Evolutionary conservation across 1,140 invertebrate genomes (phyloP).

Genomic region (Orius laevigatus): DNA sequence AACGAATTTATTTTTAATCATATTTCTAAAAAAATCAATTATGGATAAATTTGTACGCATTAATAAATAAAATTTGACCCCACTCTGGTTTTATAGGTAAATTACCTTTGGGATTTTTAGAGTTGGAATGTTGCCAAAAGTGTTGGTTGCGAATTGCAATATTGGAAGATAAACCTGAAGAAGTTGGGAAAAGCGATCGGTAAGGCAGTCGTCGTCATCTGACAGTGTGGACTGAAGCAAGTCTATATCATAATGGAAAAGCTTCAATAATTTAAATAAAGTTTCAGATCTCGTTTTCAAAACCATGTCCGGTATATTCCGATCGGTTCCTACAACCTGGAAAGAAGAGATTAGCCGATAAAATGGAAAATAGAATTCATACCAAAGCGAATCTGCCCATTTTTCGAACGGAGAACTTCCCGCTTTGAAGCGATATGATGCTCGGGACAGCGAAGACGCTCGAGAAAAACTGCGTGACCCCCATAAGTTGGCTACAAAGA

Average conservation of each 20-base stretch:
- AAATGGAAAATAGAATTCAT: conserved; percentile 15
- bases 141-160: conserved; percentile 54
- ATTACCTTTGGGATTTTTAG: conserved; percentile 59
- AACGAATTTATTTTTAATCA: too few relatives aligned
- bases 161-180: conserved; percentile 71
- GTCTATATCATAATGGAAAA: conserved; percentile 63
- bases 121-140: conserved; percentile 59
- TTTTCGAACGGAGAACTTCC: conserved; percentile 64
- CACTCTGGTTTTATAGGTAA: too few relatives aligned
- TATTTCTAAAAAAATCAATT: too few relatives aligned
- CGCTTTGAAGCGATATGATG: conserved; percentile 59
- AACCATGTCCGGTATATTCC: conserved; percentile 63
- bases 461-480: conserved; percentile 57
- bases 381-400: conserved; percentile 64
- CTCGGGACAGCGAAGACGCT: conserved; percentile 52
- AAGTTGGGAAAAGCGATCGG: conserved; percentile 61
- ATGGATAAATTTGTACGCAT: too few relatives aligned
- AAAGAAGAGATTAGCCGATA: conserved; percentile 20
- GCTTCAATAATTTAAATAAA: conserved; percentile 50
- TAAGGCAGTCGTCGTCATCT: conserved; percentile 42
- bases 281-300: conserved; percentile 53
- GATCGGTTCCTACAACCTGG: conserved; percentile 67
- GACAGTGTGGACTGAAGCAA: conserved; percentile 40
- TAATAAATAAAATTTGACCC: too few relatives aligned
- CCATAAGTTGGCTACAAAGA: conserved; percentile 66